phyloP scores from a whole-genome alignment of 2,113 vertebrate genomes.

The Paradisaea rubra region DNA sequence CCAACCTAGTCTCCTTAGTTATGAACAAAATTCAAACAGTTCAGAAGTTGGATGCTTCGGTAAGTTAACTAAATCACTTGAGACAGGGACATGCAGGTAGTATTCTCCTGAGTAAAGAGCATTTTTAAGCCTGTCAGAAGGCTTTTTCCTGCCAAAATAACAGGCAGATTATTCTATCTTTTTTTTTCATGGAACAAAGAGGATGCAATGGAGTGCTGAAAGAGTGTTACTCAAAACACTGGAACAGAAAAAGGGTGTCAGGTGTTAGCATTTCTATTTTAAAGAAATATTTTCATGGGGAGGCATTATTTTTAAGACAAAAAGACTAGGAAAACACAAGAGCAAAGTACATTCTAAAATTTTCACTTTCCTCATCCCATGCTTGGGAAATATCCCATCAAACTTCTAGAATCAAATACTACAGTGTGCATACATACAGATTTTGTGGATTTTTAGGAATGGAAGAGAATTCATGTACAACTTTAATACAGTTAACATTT shows the following conservation, averaged over 20 bases:
- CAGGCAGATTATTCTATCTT: neutral
- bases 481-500: neutral
- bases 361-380: neutral
- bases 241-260: neutral
- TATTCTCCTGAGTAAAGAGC: neutral
- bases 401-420: neutral
- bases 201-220: neutral
- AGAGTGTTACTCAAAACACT: neutral
- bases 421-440: neutral
- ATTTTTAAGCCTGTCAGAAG: neutral
- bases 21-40: neutral
- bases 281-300: neutral
- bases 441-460: neutral
- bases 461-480: neutral
- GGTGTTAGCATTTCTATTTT: neutral
- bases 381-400: neutral
- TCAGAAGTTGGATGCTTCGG: neutral
- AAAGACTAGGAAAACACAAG: neutral
- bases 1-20: neutral
- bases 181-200: neutral
- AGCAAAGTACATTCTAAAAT: neutral
- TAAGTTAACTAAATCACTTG: neutral
- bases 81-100: neutral
- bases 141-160: neutral
- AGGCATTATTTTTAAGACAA: neutral